Evolutionary conservation across 2,888 invertebrate species (phyloP), one percentile per base, ranked within the genome.

Genomic region (Nomada flava): DNA sequence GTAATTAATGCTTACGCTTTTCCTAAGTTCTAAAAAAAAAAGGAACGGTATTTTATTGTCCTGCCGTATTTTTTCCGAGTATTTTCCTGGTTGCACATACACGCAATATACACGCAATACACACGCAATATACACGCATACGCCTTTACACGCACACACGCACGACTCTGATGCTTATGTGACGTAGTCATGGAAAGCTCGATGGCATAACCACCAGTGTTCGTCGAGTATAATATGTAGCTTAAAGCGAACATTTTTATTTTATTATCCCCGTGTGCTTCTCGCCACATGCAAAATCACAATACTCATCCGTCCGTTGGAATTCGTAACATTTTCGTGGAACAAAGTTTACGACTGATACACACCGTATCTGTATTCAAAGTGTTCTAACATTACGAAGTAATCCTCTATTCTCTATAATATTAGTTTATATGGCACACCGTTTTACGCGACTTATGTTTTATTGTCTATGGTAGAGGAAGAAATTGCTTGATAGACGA

Each of bases 31-130:
- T 92, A 71, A 60, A 60, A 60, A n/a, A 71, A 23, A 92, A 87
- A 89, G 91, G 93, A 93, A 93, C 92, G 90, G 89, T 91, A 91
- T 89, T 68, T 93, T 93, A 93, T 93, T 93, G 93, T 93, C 80
- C 93, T 91, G 92, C 91, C 87, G 90, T 92, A 92, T 83, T 82
- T 64, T 85, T 78, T 82, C 72, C 84, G 80, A 82, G 77, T 87
- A 86, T 89, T 86, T 81, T 63, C 78, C 71, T 57, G 44, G 60
- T 57, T 73, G 72, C 59, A 68, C 76, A 72, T 53, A 63, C 60
- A 73, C 69, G 65, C 75, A 67, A 78, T 69, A 36, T 36, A 36
- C 36, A 36, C 36, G 36, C 36, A 36, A 36, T 36, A 36, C 36
- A 36, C 36, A 36, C 36, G 36, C 36, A 57, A 23, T 57, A 57